Evolutionary conservation across 2,113 vertebrate species (phyloP).

Genomic region (Girardinichthys multiradiatus): DNA sequence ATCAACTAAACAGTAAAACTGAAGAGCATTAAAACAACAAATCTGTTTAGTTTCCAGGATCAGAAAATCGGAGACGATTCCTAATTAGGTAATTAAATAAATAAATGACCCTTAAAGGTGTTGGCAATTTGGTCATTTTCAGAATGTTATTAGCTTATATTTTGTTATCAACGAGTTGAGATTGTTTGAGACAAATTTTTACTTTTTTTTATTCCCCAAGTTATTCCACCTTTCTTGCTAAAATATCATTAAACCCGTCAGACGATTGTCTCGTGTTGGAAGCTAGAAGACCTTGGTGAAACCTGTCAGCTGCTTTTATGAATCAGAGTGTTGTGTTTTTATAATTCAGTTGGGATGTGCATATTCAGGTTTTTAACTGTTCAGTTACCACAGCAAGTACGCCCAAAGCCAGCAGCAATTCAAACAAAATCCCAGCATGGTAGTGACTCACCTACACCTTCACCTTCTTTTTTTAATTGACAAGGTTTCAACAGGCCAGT

Average conservation of each 20-base stretch:
- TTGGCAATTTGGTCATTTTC: too few species aligned
- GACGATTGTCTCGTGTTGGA: background rate
- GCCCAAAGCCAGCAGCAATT: background rate
- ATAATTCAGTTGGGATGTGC: background rate
- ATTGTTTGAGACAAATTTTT: background rate
- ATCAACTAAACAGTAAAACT: too few species aligned
- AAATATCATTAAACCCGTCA: background rate
- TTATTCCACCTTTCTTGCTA: background rate
- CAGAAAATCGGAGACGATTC: too few species aligned
- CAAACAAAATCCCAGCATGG: background rate
- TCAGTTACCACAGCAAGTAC: background rate
- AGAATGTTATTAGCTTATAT: background rate
- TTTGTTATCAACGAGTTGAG: background rate
- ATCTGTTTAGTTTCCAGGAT: too few species aligned
- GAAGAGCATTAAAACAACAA: too few species aligned
- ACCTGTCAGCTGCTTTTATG: background rate
- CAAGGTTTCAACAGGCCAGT: background rate
- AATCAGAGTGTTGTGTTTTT: background rate
- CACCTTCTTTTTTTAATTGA: background rate
- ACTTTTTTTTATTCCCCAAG: background rate
- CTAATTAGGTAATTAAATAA: too few species aligned
- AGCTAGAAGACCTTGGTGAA: background rate
- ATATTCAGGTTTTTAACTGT: background rate
- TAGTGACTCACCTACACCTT: background rate
- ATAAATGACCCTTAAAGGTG: too few species aligned